Base-by-base conservation (phyloP, 2,113 vertebrate species). In the Peromyscus californicus region DNA sequence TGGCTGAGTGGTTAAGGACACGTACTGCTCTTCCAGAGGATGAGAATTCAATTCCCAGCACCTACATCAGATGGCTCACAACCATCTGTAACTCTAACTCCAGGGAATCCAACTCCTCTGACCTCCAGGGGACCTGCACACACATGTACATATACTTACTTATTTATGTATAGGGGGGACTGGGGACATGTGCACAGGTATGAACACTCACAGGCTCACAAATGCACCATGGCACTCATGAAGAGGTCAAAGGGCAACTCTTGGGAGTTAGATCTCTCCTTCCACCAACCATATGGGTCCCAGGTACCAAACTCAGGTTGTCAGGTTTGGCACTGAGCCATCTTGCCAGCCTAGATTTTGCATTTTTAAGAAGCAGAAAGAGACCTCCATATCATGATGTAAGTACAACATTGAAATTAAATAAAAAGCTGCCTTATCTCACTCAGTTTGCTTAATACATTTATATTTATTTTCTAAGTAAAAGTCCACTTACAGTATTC, bases 391-490 rank as follows among this genome's bases (percentile, higher is more conserved):
- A 5, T 17, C 24, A 39, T 42, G 24, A 84, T 63, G 15, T 84
- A 42, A 85, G 24, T 72, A 70, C 51, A 29, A 87, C 33, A 79
- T 75, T 51, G 16, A 31, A 84, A 51, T 82, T 89, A 78, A 91
- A 67, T 87, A 39, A 89, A 93, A 97, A 89, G 15, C 89, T 84
- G 17, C 36, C 29, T 45, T 74, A 69, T 22, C 57, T 96, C 39
- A 90, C 42, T 89, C 80, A 39, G 59, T 45, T 85, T 17, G 3
- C 75, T 78, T 85, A 42, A 75, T 26, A 75, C 17, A 4, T 85
- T 61, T 63, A 91, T 36, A 78, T 82, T 92, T 95, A 54, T 69
- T 93, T 92, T 78, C 70, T 96, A 90, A 74, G 90, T 85, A 83
- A 94, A 89, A 80, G 51, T 79, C 42, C 79, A 91, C 42, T 74